Evolutionary conservation across 2,888 invertebrate genomes (phyloP), one percentile per base, ranked within the genome.

Genomic region (Embidobia sp.): DNA sequence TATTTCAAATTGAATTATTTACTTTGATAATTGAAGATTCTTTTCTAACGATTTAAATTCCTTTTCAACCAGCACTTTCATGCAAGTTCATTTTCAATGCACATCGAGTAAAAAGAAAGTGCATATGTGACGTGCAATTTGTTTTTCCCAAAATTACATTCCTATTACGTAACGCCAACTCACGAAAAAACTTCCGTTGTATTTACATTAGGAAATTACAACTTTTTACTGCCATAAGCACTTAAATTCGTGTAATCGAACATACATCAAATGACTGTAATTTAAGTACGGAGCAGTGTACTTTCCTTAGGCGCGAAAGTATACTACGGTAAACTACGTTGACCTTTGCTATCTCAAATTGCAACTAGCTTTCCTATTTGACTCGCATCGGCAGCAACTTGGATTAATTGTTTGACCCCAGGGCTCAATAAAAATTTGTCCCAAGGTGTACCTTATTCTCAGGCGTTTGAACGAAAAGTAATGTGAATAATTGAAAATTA

Each of bases 331-430:
- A 66, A 51, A 55, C 49, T 35, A 19, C 31, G 63, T 29, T 72
- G 63, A 64, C 72, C 72, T 72, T 72, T 63, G 63, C 40, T 55
- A 61, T 72, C 49, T 72, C 55, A 55, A 72, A 63, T 72, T 72
- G 48, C 55, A 63, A 33, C 40, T 16, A 46, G 26, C 70, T 72
- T 72, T 63, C 63, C 42, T 55, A 35, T 69, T 46, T 44, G 42
- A 35, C 15, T 57, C 8, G 37, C 27, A 42, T 42, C 6, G n/a
- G 11, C 5, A 3, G 35, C 16, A 40, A 35, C 35, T 33, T 37
- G 19, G 40, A 40, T 48, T 35, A 57, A 67, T 55, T 37, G 33
- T 13, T 31, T 51, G 69, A 59, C 69, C 51, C 35, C 15, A 1
- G 31, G 19, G 1, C 8, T 18, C 16, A 11, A 53, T 37, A 33